These are phyloP conservation scores for Syngnathus floridae DNA, from an alignment of 2,113 vertebrate species.

Conservation along the genomic window DNA sequence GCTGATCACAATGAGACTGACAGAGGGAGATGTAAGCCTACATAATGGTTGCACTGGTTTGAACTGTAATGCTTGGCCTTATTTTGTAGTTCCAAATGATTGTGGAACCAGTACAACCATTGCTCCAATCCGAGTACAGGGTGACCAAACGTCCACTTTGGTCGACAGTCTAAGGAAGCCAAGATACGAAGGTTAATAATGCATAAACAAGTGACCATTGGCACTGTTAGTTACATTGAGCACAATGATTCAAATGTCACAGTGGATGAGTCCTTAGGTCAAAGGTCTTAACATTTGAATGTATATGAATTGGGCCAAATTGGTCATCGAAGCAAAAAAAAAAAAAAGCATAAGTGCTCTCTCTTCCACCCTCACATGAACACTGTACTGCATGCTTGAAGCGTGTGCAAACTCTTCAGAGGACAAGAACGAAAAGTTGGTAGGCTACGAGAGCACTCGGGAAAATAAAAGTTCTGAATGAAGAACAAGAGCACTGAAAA, in stretches of 20 bases:
- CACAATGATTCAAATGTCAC: conserved; percentile 34
- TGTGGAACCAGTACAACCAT: conserved; percentile 11
- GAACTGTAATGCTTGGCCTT: conserved; percentile 23
- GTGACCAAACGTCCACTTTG: not conserved
- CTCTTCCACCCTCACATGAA: conserved; percentile 14
- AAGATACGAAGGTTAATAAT: conserved; percentile 20
- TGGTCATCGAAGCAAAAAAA: conserved; percentile 55
- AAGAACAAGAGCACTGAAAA: conserved; percentile 42
- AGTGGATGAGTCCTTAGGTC: conserved; percentile 17
- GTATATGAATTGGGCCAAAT: conserved; percentile 60
- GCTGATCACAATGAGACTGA: conserved; percentile 25
- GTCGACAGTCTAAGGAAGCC: not conserved
- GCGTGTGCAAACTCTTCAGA: conserved; percentile 38
- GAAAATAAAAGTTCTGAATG: conserved; percentile 34
- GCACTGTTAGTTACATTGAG: conserved; percentile 35
- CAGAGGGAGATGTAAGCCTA: conserved; percentile 13
- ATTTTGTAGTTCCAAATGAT: conserved; percentile 28
- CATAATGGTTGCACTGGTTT: conserved; percentile 12
- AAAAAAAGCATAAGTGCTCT: conserved; percentile 32
- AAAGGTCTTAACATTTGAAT: conserved; percentile 47
- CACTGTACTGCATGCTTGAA: conserved; percentile 33
- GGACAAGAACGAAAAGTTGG: conserved; percentile 32
- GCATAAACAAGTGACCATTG: conserved; percentile 34
- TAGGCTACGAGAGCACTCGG: conserved; percentile 38
- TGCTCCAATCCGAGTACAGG: conserved; percentile 1